Conservation (phyloP, 2,113 vertebrate genomes). For the Trematomus loennbergii region DNA sequence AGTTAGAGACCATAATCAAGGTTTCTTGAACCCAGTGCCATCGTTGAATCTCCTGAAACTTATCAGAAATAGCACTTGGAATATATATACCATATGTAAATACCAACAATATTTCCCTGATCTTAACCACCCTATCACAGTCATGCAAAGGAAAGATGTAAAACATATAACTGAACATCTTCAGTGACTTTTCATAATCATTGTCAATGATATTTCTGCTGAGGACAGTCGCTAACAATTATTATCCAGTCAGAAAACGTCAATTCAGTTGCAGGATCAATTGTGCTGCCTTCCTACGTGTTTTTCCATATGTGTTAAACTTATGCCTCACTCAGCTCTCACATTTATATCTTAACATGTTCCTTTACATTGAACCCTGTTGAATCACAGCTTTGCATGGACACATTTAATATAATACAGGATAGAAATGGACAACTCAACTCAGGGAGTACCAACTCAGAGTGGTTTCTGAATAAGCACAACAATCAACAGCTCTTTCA, state of each 20-base stretch:
- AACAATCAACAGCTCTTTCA: conserved; percentile 50
- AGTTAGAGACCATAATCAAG: neutral
- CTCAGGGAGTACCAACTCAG: conserved; percentile 19
- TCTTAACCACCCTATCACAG: neutral
- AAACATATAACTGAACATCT: neutral
- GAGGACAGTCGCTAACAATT: conserved; percentile 3
- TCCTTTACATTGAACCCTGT: conserved; percentile 5
- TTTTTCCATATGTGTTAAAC: conserved; percentile 38
- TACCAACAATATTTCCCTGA: neutral
- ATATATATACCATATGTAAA: too few species aligned
- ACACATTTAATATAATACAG: neutral
- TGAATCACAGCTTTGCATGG: conserved; percentile 18
- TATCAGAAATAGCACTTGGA: too few species aligned
- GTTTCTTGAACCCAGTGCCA: too few species aligned
- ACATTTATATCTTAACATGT: conserved; percentile 28
- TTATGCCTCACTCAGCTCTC: conserved; percentile 8
- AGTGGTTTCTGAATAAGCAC: conserved; percentile 20
- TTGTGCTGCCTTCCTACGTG: conserved; percentile 40
- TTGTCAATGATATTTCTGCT: neutral
- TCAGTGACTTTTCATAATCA: neutral
- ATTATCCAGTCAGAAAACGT: neutral
- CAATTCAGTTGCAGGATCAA: conserved; percentile 23
- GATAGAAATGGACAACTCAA: conserved; percentile 25
- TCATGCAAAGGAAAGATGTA: neutral
- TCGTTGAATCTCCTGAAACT: neutral